Base-by-base conservation (phyloP, 2,113 vertebrate genomes). In the Leptobrachium leishanense region DNA sequence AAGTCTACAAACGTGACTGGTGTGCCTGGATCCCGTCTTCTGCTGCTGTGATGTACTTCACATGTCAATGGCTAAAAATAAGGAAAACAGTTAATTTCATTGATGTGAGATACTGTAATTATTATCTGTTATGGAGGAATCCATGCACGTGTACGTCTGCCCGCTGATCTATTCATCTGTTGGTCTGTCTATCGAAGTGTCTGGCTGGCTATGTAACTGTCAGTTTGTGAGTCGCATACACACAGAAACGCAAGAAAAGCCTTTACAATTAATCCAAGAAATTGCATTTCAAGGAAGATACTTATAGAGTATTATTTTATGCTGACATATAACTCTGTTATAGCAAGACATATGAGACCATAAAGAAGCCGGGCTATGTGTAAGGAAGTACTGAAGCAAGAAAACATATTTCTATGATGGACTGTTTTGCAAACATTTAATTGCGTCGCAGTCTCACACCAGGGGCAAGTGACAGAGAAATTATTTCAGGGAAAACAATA, bases 391-490 rank as follows among this genome's bases (percentile, higher is more conserved):
- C 8, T 43, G 63, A 74, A 81, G 78, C 77, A 79, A 73, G 77
- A 64, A 74, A 81, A 81, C 66, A 54, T 68, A 81, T 81, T 81
- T 68, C 63, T 81, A 81, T 74, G 78, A 81, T 81, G 65, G 43
- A 81, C 78, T 74, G 71, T 81, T 74, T 68, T 74, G 70, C 64
- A 74, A 81, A 72, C 71, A 73, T 81, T 81, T 81, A 81, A 81
- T 81, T 81, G 78, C 53, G 62, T 81, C 8, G 71, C 65, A 15
- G 78, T 54, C 72, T 72, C 73, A 64, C 71, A 74, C 71, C 78
- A 54, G 78, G 78, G 78, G 72, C 78, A 74, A 81, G 71, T 68
- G 78, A 66, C 55, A 68, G 78, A 81, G 64, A 68, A 74, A 81
- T 81, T 40, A 81, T 81, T 81, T 43, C 31, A 9, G 63, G 31